Conservation (phyloP, 1,140 invertebrate species). For the Macrobrachium nipponense region DNA sequence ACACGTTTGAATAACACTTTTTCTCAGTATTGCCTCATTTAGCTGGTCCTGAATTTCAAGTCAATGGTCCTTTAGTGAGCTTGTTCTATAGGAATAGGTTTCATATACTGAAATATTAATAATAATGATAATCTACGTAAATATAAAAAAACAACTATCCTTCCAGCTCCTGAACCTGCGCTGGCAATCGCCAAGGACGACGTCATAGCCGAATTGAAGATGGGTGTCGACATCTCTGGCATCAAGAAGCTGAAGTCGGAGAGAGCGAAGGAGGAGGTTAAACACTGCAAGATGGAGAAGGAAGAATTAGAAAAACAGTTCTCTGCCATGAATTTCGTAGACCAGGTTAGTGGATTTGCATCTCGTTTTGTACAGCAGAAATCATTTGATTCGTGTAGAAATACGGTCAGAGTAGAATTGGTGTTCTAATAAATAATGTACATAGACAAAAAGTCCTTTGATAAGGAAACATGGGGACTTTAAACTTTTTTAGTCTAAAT, state of each 20-base stretch:
- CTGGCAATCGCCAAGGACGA: conserved; percentile 78
- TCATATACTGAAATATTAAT: conserved; percentile 73
- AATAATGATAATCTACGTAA: background rate
- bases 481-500: too few relatives aligned
- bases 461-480: too few relatives aligned
- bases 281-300: conserved; percentile 82
- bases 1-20: too few relatives aligned
- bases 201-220: conserved; percentile 88
- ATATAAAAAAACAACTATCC: conserved; percentile 37
- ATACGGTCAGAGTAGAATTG: background rate
- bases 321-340: conserved; percentile 87
- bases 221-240: conserved; percentile 89
- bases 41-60: too few relatives aligned
- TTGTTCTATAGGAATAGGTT: too few relatives aligned
- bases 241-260: conserved; percentile 92
- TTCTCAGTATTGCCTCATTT: too few relatives aligned
- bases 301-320: conserved; percentile 86
- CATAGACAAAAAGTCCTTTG: too few relatives aligned
- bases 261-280: conserved; percentile 82
- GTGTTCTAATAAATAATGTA: background rate
- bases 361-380: background rate
- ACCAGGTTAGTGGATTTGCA: conserved; percentile 77
- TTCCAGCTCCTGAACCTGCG: conserved; percentile 30
- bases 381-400: background rate
- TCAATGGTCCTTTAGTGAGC: too few relatives aligned